Evolutionary conservation across 2,113 vertebrate genomes (phyloP).

Genomic region (Cathartes aura): DNA sequence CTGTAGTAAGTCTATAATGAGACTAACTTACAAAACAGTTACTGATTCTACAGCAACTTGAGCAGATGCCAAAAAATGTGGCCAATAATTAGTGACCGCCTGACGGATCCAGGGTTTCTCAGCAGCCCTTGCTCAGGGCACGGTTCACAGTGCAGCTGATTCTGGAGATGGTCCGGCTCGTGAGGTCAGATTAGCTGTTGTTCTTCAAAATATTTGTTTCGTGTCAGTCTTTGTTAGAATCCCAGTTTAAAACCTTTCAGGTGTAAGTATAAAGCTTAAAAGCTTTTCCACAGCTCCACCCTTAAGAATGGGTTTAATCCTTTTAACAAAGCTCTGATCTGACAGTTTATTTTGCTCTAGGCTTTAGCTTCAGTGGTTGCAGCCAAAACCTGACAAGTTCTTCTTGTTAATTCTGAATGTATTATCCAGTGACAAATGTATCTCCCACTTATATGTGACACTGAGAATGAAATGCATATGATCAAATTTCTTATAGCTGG

Average conservation of each 20-base stretch:
- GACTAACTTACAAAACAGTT: slow-evolving; percentile 37
- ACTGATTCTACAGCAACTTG: slow-evolving; percentile 52
- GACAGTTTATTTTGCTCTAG: slow-evolving; percentile 73
- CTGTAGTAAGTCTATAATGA: slow-evolving; percentile 46
- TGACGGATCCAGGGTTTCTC: background rate
- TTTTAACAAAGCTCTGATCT: slow-evolving; percentile 74
- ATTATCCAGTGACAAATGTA: slow-evolving; percentile 82
- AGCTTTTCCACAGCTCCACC: slow-evolving; percentile 65
- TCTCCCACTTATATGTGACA: slow-evolving; percentile 80
- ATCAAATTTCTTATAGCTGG: slow-evolving; percentile 77
- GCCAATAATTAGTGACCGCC: slow-evolving; percentile 11
- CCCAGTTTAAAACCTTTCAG: slow-evolving; percentile 53
- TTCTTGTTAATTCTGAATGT: slow-evolving; percentile 76
- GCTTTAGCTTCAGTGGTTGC: slow-evolving; percentile 65
- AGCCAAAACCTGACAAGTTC: slow-evolving; percentile 75
- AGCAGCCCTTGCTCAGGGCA: accelerated
- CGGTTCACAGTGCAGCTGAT: background rate
- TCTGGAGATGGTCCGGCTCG: background rate
- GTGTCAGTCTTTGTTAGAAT: background rate
- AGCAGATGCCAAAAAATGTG: slow-evolving; percentile 30
- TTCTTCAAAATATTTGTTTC: background rate
- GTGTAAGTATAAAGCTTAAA: slow-evolving; percentile 65
- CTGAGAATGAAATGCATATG: slow-evolving; percentile 80
- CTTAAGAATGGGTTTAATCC: slow-evolving; percentile 70
- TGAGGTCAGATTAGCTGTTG: background rate